Conservation (phyloP, 2,888 invertebrate species). For the Axea sp. region DNA sequence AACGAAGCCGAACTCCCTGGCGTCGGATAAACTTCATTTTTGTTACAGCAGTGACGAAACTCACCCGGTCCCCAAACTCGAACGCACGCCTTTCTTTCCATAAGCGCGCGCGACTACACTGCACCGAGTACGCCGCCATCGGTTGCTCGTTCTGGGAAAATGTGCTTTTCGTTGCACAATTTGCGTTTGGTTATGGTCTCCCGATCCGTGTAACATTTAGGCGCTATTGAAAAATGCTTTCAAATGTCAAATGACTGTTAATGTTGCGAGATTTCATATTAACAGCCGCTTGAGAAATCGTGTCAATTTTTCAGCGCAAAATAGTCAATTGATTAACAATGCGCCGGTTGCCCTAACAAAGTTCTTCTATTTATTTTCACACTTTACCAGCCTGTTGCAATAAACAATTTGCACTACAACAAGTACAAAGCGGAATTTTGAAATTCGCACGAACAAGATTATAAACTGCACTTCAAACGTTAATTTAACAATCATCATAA, state of each 20-base stretch:
- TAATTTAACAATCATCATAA: too few species aligned
- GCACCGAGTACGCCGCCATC: too few species aligned
- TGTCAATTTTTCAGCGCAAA: conserved; percentile 12
- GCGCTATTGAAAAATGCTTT: conserved; percentile 35
- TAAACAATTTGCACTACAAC: too few species aligned
- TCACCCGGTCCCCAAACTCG: conserved; percentile 38
- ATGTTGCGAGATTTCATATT: conserved; percentile 20
- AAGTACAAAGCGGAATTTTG: too few species aligned
- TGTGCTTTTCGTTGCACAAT: conserved; percentile 45
- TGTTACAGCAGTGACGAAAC: conserved; percentile 47
- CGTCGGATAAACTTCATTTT: conserved; percentile 49
- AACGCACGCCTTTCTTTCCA: conserved; percentile 45
- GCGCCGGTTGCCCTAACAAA: neutral
- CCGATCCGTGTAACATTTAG: conserved; percentile 41
- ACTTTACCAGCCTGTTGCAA: too few species aligned
- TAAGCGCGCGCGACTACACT: conserved; percentile 17
- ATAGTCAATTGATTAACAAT: conserved; percentile 20
- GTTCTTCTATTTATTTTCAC: neutral
- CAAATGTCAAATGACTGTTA: conserved; percentile 43
- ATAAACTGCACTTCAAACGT: too few species aligned
- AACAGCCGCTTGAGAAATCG: conserved; percentile 33
- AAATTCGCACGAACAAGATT: too few species aligned
- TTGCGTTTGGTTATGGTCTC: conserved; percentile 33
- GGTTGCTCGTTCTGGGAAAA: conserved; percentile 21
- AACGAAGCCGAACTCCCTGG: conserved; percentile 23